phyloP scores from a whole-genome alignment of 1,140 invertebrate genomes.

The Hesperophylax magnus region DNA sequence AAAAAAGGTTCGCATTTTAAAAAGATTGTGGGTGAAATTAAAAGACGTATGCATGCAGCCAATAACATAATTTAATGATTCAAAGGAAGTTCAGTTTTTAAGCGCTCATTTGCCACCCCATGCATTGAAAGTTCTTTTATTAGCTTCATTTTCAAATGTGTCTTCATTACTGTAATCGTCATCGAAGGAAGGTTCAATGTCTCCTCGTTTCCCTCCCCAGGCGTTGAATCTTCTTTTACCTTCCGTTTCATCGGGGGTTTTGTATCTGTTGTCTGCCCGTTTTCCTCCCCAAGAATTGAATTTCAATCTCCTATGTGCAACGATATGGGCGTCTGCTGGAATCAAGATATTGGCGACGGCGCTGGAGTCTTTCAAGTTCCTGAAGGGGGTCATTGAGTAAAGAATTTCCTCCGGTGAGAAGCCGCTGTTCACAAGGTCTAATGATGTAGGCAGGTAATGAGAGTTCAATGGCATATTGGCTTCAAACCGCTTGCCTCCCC shows the following conservation, averaged over 20 bases:
- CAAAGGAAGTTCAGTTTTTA: not conserved
- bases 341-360: not conserved
- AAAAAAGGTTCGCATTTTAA: not conserved
- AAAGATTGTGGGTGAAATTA: not conserved
- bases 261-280: conserved; percentile 25
- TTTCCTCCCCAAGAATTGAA: conserved; percentile 55
- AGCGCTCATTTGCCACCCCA: conserved; percentile 19
- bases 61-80: conserved; percentile 5
- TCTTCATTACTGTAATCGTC: not conserved
- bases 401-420: not conserved
- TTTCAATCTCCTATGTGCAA: conserved; percentile 31
- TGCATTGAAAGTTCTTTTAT: conserved; percentile 26
- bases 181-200: not conserved
- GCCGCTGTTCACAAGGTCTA: not conserved
- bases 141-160: not conserved
- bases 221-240: conserved; percentile 41
- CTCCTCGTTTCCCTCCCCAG: conserved; percentile 45
- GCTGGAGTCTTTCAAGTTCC: not conserved
- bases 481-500: conserved; percentile 27
- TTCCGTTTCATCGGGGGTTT: not conserved
- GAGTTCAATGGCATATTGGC: no score
- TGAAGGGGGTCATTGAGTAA: not conserved
- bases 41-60: not conserved
- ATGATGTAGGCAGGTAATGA: not conserved
- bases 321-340: conserved; percentile 5